phyloP scores from a whole-genome alignment of 2,888 invertebrate genomes.

The Camptogramma bilineatum region DNA sequence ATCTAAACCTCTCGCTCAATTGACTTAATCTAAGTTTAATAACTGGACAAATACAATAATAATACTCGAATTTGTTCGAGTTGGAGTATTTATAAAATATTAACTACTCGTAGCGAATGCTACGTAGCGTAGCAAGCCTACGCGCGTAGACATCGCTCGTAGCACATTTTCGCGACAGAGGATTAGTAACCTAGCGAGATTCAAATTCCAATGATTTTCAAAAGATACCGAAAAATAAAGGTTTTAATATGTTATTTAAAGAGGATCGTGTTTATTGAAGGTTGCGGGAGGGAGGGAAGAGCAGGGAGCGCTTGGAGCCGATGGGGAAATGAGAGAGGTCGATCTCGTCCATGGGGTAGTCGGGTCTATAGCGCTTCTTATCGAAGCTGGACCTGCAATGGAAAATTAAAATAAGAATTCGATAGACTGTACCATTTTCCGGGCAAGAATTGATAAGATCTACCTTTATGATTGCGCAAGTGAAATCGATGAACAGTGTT shows the following conservation, averaged over 20 bases:
- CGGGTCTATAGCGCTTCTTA: slow-evolving; percentile 72
- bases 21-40: slow-evolving; percentile 37
- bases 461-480: too few species aligned
- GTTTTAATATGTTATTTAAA: slow-evolving; percentile 22
- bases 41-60: slow-evolving; percentile 18
- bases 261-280: slow-evolving; percentile 35
- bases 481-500: too few species aligned
- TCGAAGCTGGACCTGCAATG: slow-evolving; percentile 58
- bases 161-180: slow-evolving; percentile 6
- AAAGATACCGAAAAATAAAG: slow-evolving; percentile 27
- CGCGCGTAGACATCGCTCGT: slow-evolving; percentile 9
- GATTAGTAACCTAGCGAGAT: slow-evolving; percentile 26
- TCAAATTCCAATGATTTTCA: slow-evolving; percentile 25
- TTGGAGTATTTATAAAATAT: not conserved
- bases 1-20: slow-evolving; percentile 65
- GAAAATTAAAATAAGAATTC: not conserved
- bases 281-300: slow-evolving; percentile 33
- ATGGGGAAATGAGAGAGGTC: slow-evolving; percentile 79
- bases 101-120: slow-evolving; percentile 11
- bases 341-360: slow-evolving; percentile 80
- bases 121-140: slow-evolving; percentile 18
- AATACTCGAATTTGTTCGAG: not conserved
- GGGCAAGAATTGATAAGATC: not conserved
- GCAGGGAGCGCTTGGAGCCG: slow-evolving; percentile 68
- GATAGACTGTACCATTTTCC: not conserved